A percentile compares a stretch with the other conserved stretches of the same genome.
Conservation (phyloP, 2,797 vertebrate species). For the Australoheros facetus region DNA sequence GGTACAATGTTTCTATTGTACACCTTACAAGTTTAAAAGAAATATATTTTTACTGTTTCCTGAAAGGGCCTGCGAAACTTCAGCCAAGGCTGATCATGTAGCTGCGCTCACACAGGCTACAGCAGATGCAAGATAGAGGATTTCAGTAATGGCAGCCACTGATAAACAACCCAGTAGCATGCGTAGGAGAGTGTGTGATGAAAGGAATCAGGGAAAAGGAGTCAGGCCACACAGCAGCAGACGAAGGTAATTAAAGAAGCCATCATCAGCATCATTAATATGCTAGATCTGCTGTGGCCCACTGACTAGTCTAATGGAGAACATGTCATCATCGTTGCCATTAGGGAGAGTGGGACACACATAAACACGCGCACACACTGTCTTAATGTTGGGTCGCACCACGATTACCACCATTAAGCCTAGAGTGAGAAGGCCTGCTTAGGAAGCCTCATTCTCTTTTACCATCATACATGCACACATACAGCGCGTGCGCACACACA, state of each 20-base stretch:
- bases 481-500: slow-evolving; percentile 33
- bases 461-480: slow-evolving; percentile 37
- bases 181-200: slow-evolving; percentile 70
- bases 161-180: slow-evolving; percentile 71
- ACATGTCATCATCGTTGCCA: slow-evolving; percentile 81
- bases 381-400: slow-evolving; percentile 80
- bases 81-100: slow-evolving; percentile 27
- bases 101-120: slow-evolving; percentile 33
- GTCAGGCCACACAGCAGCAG: slow-evolving; percentile 70
- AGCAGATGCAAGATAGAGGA: slow-evolving; percentile 51
- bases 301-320: slow-evolving; percentile 81
- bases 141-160: slow-evolving; percentile 63
- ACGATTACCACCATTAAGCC: slow-evolving; percentile 81
- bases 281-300: slow-evolving; percentile 80
- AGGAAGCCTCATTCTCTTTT: slow-evolving; percentile 68
- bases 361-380: slow-evolving; percentile 64
- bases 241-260: slow-evolving; percentile 81
- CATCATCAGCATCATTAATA: slow-evolving; percentile 83
- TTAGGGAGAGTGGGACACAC: slow-evolving; percentile 76
- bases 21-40: slow-evolving; percentile 7
- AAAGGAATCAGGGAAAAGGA: slow-evolving; percentile 66
- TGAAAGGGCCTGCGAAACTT: slow-evolving; percentile 30
- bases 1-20: background rate
- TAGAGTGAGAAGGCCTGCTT: slow-evolving; percentile 76
- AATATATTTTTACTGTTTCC: background rate